phyloP scores from a whole-genome alignment of 2,797 vertebrate genomes.

The Phalanger gymnotis region DNA sequence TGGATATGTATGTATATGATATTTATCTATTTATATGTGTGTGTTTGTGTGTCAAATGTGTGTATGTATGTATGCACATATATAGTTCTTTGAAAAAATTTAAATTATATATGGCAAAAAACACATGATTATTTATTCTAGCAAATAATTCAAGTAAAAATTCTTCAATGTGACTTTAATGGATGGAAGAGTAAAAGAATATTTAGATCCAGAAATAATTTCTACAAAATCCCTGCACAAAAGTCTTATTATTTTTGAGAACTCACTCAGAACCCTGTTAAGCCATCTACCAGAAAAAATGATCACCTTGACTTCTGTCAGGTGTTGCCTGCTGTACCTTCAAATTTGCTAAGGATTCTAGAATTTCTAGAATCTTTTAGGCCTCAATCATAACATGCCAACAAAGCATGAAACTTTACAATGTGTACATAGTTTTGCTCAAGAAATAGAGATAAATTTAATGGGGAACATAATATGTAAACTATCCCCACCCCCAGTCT shows the following conservation, averaged over 20 bases:
- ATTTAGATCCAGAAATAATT: background rate
- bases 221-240: background rate
- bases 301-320: background rate
- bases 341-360: background rate
- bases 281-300: background rate
- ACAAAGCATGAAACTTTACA: background rate
- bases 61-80: too few relatives aligned
- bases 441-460: background rate
- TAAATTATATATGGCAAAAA: background rate
- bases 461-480: background rate
- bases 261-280: background rate
- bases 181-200: background rate
- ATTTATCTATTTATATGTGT: too few relatives aligned
- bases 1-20: background rate
- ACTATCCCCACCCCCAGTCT: background rate
- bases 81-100: background rate
- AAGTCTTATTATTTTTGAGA: background rate
- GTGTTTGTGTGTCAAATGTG: background rate
- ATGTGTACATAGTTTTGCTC: background rate
- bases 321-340: background rate
- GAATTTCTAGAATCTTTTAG: background rate
- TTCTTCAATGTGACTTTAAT: background rate
- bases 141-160: background rate
- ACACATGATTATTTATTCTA: background rate
- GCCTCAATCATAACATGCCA: background rate